These are phyloP conservation scores for Athalia rosae DNA, from an alignment of 2,888 invertebrate species.

Conservation along the genomic window DNA sequence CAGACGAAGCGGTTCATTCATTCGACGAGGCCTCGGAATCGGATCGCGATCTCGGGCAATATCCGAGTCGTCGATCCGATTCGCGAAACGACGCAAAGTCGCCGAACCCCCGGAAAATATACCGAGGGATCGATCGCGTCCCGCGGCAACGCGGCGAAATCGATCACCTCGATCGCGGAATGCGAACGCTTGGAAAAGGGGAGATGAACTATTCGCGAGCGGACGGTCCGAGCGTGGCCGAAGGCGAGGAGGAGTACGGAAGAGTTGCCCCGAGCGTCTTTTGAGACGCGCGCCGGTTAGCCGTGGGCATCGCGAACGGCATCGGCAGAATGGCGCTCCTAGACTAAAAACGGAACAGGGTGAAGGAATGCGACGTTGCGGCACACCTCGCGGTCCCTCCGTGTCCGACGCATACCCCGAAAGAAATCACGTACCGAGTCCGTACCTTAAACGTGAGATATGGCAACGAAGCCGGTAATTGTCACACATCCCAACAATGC, in stretches of 20 bases:
- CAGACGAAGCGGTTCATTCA: constrained; percentile 13
- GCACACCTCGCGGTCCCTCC: constrained; percentile 61
- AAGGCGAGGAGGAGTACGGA: constrained; percentile 47
- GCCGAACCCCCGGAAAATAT: constrained; percentile 33
- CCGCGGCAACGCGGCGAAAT: constrained; percentile 23
- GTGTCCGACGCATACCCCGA: constrained; percentile 45
- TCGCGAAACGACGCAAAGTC: too few relatives aligned
- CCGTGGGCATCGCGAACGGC: constrained; percentile 50
- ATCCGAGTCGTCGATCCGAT: too few relatives aligned
- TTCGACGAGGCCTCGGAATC: constrained; percentile 59
- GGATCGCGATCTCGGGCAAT: constrained; percentile 54
- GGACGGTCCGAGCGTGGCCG: constrained; percentile 41
- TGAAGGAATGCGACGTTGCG: constrained; percentile 68
- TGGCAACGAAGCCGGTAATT: constrained; percentile 68
- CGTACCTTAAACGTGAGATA: constrained; percentile 62
- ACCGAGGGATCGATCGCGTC: constrained; percentile 14
- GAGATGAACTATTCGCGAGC: constrained; percentile 37
- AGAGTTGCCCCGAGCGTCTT: constrained; percentile 49
- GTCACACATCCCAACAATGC: constrained; percentile 68
- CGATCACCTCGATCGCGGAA: constrained; percentile 53
- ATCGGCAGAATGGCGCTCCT: constrained; percentile 67
- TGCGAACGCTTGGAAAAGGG: constrained; percentile 54
- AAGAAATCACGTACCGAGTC: constrained; percentile 51
- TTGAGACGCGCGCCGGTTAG: constrained; percentile 59
- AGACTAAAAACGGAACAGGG: constrained; percentile 71